phyloP scores from a whole-genome alignment of 2,113 vertebrate species.

The Chroicocephalus ridibundus region DNA sequence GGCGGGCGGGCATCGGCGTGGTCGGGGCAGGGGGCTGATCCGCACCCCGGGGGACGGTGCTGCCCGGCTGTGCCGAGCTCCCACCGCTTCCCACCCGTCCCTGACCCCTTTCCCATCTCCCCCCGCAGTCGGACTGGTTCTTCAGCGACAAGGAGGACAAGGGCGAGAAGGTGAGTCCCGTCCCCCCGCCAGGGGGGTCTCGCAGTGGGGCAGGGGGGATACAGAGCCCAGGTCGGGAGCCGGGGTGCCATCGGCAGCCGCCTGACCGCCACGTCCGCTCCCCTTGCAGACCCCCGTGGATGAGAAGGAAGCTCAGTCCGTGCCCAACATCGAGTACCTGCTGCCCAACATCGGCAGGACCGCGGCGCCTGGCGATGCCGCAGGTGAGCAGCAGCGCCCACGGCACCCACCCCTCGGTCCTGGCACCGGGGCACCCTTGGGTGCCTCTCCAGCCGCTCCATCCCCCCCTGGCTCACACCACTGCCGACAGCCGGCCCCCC shows the following conservation, averaged over 20 bases:
- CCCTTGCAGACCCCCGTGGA: constrained; percentile 89
- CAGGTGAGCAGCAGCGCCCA: constrained; percentile 76
- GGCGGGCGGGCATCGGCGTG: fast-evolving
- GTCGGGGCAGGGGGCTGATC: neutral
- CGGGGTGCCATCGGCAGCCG: fast-evolving
- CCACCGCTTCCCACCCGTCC: neutral
- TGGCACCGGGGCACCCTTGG: neutral
- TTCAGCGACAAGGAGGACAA: constrained; percentile 92
- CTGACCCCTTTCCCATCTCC: neutral
- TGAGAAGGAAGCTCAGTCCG: constrained; percentile 88
- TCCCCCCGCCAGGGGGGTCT: fast-evolving
- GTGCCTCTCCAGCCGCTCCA: fast-evolving
- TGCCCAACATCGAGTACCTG: constrained; percentile 97
- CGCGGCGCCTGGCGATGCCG: constrained; percentile 82
- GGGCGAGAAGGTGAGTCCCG: constrained; percentile 85
- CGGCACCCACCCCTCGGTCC: fast-evolving
- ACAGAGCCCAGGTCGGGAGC: fast-evolving
- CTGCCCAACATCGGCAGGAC: constrained; percentile 96
- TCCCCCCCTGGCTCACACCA: fast-evolving
- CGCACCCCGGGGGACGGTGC: fast-evolving
- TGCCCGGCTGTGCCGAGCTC: fast-evolving
- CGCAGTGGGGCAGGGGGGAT: fast-evolving
- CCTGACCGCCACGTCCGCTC: fast-evolving
- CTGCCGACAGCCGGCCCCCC: fast-evolving
- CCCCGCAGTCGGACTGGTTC: constrained; percentile 85